phyloP scores from a whole-genome alignment of 1,140 invertebrate species.

The Cyclargus thomasi region DNA sequence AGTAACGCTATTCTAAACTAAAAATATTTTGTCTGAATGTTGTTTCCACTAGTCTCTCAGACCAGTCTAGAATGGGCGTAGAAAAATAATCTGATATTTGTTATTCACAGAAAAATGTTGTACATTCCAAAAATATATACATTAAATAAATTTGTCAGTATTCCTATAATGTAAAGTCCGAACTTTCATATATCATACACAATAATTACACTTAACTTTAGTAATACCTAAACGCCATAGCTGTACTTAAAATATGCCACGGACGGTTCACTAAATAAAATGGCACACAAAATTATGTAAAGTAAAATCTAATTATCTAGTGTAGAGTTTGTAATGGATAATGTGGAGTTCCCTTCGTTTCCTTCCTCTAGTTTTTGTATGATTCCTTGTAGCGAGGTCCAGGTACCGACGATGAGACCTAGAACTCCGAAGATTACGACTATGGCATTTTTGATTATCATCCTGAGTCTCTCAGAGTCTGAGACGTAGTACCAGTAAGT shows the following conservation, averaged over 20 bases:
- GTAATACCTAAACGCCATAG: constrained; percentile 8
- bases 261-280: constrained; percentile 35
- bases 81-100: neutral
- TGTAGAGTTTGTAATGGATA: constrained; percentile 26
- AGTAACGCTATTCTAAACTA: neutral
- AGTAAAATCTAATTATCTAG: constrained; percentile 23
- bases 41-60: neutral
- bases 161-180: too few relatives aligned
- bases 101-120: neutral
- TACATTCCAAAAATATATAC: too few relatives aligned
- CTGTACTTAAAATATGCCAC: constrained; percentile 36
- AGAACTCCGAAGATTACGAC: constrained; percentile 81
- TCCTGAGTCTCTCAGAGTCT: constrained; percentile 61
- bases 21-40: neutral
- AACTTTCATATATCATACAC: neutral
- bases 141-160: too few relatives aligned
- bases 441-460: constrained; percentile 81
- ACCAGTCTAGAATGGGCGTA: neutral
- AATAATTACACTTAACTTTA: neutral
- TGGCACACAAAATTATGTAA: constrained; percentile 33
- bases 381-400: constrained; percentile 81
- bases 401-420: constrained; percentile 82
- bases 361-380: constrained; percentile 68
- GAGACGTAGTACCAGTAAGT: constrained; percentile 77
- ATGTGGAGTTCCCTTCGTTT: neutral